phyloP scores from a whole-genome alignment of 2,113 vertebrate species.

The Cyanoderma ruficeps region DNA sequence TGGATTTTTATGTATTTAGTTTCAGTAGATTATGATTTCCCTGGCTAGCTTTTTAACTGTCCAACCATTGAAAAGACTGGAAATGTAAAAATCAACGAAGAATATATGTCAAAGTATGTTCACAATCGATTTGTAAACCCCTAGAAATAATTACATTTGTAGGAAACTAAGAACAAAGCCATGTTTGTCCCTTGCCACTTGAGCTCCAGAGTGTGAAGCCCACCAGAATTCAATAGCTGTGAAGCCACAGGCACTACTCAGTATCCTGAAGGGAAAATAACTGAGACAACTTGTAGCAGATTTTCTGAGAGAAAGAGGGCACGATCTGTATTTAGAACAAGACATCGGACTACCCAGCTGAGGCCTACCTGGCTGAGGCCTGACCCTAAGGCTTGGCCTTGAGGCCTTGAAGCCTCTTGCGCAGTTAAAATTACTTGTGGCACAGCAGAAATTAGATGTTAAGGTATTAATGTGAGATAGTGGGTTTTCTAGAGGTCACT shows the following conservation, averaged over 20 bases:
- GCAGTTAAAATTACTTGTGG: too few relatives aligned
- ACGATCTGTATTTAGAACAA: too few relatives aligned
- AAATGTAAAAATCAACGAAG: not conserved
- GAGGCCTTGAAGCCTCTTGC: too few relatives aligned
- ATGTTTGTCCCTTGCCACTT: not conserved
- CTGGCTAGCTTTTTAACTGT: not conserved
- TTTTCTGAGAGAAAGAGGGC: too few relatives aligned
- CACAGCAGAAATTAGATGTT: too few relatives aligned
- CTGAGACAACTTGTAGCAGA: not conserved
- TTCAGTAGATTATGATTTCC: conserved; percentile 7
- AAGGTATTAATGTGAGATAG: too few relatives aligned
- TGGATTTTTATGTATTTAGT: not conserved
- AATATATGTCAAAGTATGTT: not conserved
- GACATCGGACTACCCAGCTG: too few relatives aligned
- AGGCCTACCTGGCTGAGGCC: too few relatives aligned
- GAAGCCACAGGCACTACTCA: not conserved
- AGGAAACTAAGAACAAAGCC: not conserved
- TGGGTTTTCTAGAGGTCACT: too few relatives aligned
- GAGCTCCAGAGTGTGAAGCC: not conserved
- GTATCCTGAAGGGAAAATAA: not conserved
- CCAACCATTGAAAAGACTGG: not conserved
- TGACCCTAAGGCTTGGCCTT: too few relatives aligned
- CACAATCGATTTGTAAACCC: not conserved
- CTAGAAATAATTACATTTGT: conserved; percentile 12
- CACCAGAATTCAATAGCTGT: not conserved